Percentiles rank a stretch among this genome's conserved stretches.
Conservation (phyloP, 1,140 invertebrate species). For the Luehdorfia chinensis region DNA sequence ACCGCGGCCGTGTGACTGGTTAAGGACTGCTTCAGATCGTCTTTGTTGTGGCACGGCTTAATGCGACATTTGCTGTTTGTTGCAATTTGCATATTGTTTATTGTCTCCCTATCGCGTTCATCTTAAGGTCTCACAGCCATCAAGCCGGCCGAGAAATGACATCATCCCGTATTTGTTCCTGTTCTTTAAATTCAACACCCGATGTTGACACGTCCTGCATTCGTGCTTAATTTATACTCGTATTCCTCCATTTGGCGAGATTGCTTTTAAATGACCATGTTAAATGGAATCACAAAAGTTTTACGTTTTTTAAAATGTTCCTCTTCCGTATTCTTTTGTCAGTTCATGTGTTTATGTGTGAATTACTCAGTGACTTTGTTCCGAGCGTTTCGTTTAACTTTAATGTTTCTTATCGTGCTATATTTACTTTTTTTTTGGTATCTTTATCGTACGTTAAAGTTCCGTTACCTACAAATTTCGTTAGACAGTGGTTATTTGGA, state of each 20-base stretch:
- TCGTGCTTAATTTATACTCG: conserved; percentile 11
- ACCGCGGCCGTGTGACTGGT: conserved; percentile 21
- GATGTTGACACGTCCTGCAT: conserved; percentile 14
- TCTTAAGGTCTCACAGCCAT: conserved; percentile 10
- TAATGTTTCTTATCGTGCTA: no score
- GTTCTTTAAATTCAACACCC: conserved; percentile 14
- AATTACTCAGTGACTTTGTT: conserved; percentile 8
- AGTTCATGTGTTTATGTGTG: conserved; percentile 10
- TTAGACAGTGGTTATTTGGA: no score
- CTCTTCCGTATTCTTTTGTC: conserved; percentile 14
- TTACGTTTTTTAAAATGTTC: conserved; percentile 10
- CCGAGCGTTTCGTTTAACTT: conserved; percentile 2
- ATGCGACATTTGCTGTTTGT: conserved; percentile 8
- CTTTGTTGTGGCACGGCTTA: conserved; percentile 18
- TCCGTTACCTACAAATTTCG: no score
- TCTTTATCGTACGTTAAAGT: no score
- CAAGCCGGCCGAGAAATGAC: conserved; percentile 10
- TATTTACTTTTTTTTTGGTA: no score
- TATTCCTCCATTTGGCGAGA: conserved; percentile 11
- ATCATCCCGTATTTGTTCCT: conserved; percentile 16
- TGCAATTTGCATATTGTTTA: conserved; percentile 2
- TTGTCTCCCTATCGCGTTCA: conserved; percentile 9
- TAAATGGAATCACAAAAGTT: conserved; percentile 13
- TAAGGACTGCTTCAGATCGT: conserved; percentile 23
- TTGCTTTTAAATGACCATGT: conserved; percentile 15